Percentiles rank a stretch among this genome's conserved stretches.
These are phyloP conservation scores for Drosophila funebris DNA, from an alignment of 1,140 invertebrate species.

Conservation along the genomic window DNA sequence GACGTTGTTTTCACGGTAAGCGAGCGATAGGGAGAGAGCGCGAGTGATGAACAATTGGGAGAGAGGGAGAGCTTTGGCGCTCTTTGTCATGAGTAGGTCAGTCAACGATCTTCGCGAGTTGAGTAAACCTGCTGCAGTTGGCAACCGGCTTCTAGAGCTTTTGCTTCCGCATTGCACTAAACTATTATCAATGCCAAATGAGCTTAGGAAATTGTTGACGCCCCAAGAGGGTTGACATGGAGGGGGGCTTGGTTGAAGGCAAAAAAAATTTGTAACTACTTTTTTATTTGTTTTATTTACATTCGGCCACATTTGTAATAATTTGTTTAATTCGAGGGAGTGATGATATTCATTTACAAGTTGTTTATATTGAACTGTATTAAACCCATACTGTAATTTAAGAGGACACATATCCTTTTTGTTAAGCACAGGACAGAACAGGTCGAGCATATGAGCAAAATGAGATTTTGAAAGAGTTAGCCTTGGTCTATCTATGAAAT, in stretches of 20 bases:
- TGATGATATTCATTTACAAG: neutral
- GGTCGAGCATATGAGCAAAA: no score
- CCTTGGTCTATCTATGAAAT: no score
- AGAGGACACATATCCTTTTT: no score
- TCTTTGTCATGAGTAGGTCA: constrained; percentile 64
- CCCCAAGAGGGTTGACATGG: neutral
- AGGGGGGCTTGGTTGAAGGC: neutral
- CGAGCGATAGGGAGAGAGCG: constrained; percentile 6
- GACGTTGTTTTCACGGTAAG: constrained; percentile 58
- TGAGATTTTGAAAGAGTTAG: no score
- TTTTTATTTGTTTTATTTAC: constrained; percentile 20
- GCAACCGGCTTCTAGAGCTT: constrained; percentile 69
- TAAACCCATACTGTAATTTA: no score
- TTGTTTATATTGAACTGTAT: neutral
- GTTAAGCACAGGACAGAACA: no score
- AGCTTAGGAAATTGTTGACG: constrained; percentile 11
- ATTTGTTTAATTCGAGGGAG: neutral
- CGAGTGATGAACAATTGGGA: neutral
- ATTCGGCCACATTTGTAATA: constrained; percentile 7
- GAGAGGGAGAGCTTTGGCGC: constrained; percentile 18
- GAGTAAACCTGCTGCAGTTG: constrained; percentile 45
- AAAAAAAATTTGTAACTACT: constrained; percentile 2
- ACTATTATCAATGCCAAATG: constrained; percentile 68
- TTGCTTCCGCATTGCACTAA: constrained; percentile 67
- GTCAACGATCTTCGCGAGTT: constrained; percentile 66